These are phyloP conservation scores for Hesperophylax magnus DNA, from an alignment of 1,140 invertebrate genomes.

Conservation along the genomic window DNA sequence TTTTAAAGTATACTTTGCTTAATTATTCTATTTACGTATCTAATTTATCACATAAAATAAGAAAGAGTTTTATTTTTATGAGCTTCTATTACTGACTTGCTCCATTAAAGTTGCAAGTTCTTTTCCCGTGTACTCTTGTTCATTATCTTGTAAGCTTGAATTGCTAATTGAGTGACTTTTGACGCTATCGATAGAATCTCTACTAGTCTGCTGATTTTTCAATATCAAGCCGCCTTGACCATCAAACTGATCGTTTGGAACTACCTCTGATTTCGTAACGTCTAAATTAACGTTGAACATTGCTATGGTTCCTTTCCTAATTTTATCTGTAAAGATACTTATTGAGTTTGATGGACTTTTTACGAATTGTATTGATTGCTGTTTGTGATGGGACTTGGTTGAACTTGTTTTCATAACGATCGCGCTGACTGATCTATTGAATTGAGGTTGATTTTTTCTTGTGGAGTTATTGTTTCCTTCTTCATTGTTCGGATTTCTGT, in stretches of 20 bases:
- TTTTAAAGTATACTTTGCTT: too few relatives aligned
- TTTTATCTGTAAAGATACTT: slow-evolving; percentile 23
- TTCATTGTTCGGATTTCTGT: background rate
- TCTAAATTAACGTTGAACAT: slow-evolving; percentile 47
- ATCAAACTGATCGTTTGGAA: background rate
- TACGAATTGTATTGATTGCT: background rate
- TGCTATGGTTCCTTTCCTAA: slow-evolving; percentile 36
- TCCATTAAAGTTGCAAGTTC: slow-evolving; percentile 78
- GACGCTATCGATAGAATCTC: slow-evolving; percentile 60
- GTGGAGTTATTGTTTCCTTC: slow-evolving; percentile 46
- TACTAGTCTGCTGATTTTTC: slow-evolving; percentile 15
- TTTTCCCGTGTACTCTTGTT: slow-evolving; percentile 75
- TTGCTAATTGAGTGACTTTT: slow-evolving; percentile 75
- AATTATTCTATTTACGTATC: background rate
- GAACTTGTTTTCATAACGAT: slow-evolving; percentile 18
- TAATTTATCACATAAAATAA: background rate
- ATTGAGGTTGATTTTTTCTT: slow-evolving; percentile 9
- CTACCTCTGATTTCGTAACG: background rate
- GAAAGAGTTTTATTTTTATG: background rate
- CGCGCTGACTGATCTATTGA: slow-evolving; percentile 37
- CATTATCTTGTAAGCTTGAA: slow-evolving; percentile 79
- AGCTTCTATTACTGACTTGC: slow-evolving; percentile 71
- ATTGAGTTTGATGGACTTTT: slow-evolving; percentile 23
- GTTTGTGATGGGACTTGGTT: background rate
- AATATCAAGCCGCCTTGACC: background rate